Conservation (phyloP, 2,797 vertebrate genomes). For the Microtus obscurus region DNA sequence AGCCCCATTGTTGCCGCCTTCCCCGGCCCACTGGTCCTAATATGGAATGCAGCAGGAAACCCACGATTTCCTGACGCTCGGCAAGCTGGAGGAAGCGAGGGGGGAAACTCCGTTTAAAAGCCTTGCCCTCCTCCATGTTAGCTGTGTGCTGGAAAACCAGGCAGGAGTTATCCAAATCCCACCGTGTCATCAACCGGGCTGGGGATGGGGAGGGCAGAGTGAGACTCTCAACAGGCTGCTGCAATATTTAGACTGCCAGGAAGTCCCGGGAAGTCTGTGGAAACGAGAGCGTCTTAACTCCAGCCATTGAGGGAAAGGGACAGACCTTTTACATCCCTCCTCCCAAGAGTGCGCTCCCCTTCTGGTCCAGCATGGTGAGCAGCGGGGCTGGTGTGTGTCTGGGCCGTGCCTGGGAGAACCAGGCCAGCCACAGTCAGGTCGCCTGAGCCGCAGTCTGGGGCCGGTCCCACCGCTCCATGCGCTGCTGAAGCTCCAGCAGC, state of each 20-base stretch:
- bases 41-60: slow-evolving; percentile 94
- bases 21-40: slow-evolving; percentile 92
- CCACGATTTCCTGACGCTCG: slow-evolving; percentile 93
- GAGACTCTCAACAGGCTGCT: slow-evolving; percentile 67
- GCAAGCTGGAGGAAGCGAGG: slow-evolving; percentile 88
- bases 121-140: slow-evolving; percentile 88
- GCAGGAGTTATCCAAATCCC: slow-evolving; percentile 84
- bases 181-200: slow-evolving; percentile 79
- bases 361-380: slow-evolving; percentile 81
- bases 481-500: slow-evolving; percentile 78
- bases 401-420: slow-evolving; percentile 78
- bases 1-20: slow-evolving; percentile 92
- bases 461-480: slow-evolving; percentile 81
- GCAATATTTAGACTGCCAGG: slow-evolving; percentile 78
- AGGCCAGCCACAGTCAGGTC: slow-evolving; percentile 66
- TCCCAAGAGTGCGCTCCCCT: slow-evolving; percentile 55
- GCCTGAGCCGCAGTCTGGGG: slow-evolving; percentile 78
- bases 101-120: slow-evolving; percentile 85
- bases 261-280: slow-evolving; percentile 78
- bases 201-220: slow-evolving; percentile 70
- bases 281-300: slow-evolving; percentile 87
- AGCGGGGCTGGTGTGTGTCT: slow-evolving; percentile 74
- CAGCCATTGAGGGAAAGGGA: slow-evolving; percentile 9
- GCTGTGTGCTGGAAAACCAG: slow-evolving; percentile 86
- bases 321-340: slow-evolving; percentile 52